Base-by-base conservation (phyloP, 2,113 vertebrate genomes). In the Cepphus grylle region DNA sequence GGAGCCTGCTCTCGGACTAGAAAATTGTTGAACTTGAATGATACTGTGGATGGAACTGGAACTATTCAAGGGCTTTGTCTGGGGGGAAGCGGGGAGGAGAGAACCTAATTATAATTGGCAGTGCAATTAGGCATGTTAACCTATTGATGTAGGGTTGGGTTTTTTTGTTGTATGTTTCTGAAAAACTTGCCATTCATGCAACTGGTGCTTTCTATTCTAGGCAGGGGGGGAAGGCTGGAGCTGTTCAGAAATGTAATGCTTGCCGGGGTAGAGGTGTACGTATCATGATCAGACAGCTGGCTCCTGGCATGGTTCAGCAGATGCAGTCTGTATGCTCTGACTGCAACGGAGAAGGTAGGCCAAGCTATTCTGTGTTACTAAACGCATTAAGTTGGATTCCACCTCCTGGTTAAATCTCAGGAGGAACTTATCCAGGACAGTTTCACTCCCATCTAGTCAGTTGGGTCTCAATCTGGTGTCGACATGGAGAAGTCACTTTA, bases 271-370 rank as follows among this genome's bases (percentile, higher is more conserved):
- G 99, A 78, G 99, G 99, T 45, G 98, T 99, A 70, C 98, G 99
- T 88, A 99, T 99, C 97, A 99, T 99, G 99, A 99, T 99, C 95
- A 98, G 99, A 96, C 99, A 99, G 97, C 98, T 99, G 98, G 99
- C 99, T 84, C 99, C 99, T 9, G 99, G 99, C 6, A 99, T 99
- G 99, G 99, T 99, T 38, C 99, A 99, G 95, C 99, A 99, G 98
- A 99, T 99, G 99, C 99, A 99, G 97, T 99, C 99, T 9, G 99
- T 99, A 71, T 99, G 99, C 81, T 99, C 99, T 18, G 99, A 99
- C 96, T 99, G 99, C 98, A 99, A 98, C 12, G 99, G 99, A 97
- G 99, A 99, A 98, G 99, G 99, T 99, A 98, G 94, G 93, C 62
- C 86, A 50, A 61, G 2, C 52, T 29, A 29, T 93, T 84, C 69